Base-by-base conservation (phyloP, 2,113 vertebrate genomes). In the Apaloderma vittatum region DNA sequence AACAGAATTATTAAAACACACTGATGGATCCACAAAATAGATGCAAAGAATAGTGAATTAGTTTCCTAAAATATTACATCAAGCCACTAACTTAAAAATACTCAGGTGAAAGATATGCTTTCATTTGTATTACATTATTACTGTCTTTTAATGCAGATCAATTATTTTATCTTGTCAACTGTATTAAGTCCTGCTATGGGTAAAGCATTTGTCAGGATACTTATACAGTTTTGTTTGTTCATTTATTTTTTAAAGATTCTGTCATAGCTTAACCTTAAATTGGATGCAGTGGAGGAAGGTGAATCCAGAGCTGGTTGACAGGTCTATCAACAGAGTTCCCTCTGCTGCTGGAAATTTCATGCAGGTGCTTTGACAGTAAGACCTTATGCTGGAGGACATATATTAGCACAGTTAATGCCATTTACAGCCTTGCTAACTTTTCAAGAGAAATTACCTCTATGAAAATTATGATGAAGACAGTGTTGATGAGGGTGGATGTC, bases 31-130 rank as follows among this genome's bases (percentile, higher is more conserved):
- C 62, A 88, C 63, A 86, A 88, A 92, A 70, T 37, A 93, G 54
- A 74, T 92, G 11, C 46, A 93, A 77, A 59, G 26, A 80, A 62
- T 62, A 93, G 88, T 71, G 70, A 79, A 93, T 90, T 58, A 86
- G 14, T 40, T 75, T 52, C 62, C 45, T 78, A 74, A 83, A 88
- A 73, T 79, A 93, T 73, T 93, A 96, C 68, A 76, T 88, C 65
- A 88, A 83, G 8, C 11, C 21, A 55, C 34, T 77, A 59, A 86
- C 94, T 95, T 77, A 90, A 90, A 87, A 90, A 90, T 73, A 61
- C 32, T 62, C 49, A 30, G 8, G 59, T 95, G 57, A 93, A 72
- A 76, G 27, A 45, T 67, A 88, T 49, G 26, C 59, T 86, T 86
- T 77, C 74, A 24, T 86, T 32, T 83, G 23, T 45, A 80, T 88